phyloP scores from a whole-genome alignment of 2,797 vertebrate species.

The Myiotriccus ornatus region DNA sequence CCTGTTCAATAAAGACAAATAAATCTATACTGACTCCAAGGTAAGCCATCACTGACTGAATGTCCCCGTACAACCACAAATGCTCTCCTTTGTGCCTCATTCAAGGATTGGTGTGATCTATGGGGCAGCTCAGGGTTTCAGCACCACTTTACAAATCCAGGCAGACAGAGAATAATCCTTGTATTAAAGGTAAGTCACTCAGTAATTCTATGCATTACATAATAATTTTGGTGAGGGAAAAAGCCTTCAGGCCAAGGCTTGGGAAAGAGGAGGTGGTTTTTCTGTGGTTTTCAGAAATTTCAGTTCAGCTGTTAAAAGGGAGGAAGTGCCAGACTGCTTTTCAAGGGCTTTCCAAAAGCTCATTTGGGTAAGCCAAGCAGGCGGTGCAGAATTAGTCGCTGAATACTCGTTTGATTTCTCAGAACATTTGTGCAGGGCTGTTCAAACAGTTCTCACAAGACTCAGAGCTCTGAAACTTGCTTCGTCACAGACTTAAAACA shows the following conservation, averaged over 20 bases:
- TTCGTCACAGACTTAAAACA: background rate
- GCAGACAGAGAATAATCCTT: background rate
- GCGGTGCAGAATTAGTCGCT: background rate
- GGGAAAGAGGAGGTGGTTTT: background rate
- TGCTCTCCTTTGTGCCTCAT: background rate
- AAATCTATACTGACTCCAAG: slow-evolving; percentile 21
- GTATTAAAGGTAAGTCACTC: background rate
- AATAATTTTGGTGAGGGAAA: background rate
- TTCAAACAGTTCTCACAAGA: slow-evolving; percentile 14
- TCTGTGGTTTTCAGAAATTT: slow-evolving; percentile 9
- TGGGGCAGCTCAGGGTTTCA: background rate
- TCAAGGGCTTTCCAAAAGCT: slow-evolving; percentile 52
- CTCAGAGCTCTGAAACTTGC: background rate
- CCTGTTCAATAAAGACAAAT: background rate
- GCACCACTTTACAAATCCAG: background rate
- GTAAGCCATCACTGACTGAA: background rate
- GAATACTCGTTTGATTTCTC: slow-evolving; percentile 45
- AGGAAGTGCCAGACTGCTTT: slow-evolving; percentile 58
- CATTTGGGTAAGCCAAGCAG: slow-evolving; percentile 13
- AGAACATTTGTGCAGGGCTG: slow-evolving; percentile 34
- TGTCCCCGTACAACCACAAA: background rate
- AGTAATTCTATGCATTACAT: background rate
- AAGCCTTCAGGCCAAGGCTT: background rate
- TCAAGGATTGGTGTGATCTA: background rate
- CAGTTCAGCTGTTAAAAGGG: slow-evolving; percentile 34